Conservation (phyloP, 2,888 invertebrate species). For the Drosophila infuscata region DNA sequence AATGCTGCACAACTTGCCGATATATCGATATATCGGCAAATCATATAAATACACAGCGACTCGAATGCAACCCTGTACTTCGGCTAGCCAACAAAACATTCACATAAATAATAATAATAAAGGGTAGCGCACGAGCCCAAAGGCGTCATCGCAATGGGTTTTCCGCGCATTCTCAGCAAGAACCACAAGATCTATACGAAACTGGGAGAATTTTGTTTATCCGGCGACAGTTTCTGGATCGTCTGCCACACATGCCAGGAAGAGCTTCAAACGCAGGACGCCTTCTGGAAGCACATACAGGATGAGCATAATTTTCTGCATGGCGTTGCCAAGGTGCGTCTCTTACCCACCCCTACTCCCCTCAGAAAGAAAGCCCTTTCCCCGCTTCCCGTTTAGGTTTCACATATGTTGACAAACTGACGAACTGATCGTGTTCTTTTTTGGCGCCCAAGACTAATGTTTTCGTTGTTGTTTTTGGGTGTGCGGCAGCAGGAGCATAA, state of each 20-base stretch:
- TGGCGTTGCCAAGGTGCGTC: conserved; percentile 73
- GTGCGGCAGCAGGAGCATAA: conserved; percentile 59
- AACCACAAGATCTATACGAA: conserved; percentile 83
- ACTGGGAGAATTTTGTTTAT: conserved; percentile 81
- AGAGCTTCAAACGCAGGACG: conserved; percentile 82
- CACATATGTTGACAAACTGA: background rate
- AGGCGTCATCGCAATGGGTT: conserved; percentile 77
- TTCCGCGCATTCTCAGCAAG: conserved; percentile 83
- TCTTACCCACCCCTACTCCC: too few species aligned
- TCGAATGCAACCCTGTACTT: conserved; percentile 43
- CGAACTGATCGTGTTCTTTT: conserved; percentile 2
- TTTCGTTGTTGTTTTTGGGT: conserved; percentile 4
- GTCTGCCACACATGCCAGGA: conserved; percentile 83
- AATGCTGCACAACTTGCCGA: conserved; percentile 10
- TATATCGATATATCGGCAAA: conserved; percentile 28
- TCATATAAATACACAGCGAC: conserved; percentile 1
- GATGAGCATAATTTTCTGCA: conserved; percentile 83
- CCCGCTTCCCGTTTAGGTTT: background rate
- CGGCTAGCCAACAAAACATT: conserved; percentile 62
- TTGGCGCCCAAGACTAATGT: conserved; percentile 50
- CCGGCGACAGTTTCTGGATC: conserved; percentile 82
- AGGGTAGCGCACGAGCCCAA: conserved; percentile 48
- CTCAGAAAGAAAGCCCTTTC: background rate
- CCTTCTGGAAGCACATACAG: conserved; percentile 83
- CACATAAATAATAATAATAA: conserved; percentile 64